Conservation (phyloP, 2,888 invertebrate species). For the Thelaira solivaga region DNA sequence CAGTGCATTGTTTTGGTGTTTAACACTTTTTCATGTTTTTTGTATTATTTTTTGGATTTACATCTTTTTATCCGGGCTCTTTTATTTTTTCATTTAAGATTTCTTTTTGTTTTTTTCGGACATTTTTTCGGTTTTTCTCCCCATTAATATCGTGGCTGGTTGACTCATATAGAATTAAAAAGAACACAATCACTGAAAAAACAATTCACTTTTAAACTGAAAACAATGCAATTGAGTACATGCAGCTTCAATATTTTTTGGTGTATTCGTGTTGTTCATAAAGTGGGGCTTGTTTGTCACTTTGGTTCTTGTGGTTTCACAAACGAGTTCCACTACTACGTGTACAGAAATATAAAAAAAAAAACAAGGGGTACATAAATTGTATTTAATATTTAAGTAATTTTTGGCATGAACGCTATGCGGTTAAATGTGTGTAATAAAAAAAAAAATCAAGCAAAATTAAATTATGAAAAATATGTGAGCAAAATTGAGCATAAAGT, state of each 20-base stretch:
- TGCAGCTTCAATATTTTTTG: neutral
- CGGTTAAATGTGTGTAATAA: constrained; percentile 56
- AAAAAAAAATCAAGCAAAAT: neutral
- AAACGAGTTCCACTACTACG: constrained; percentile 18
- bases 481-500: no score
- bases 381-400: constrained; percentile 22
- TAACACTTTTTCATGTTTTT: constrained; percentile 68
- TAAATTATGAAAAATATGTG: neutral
- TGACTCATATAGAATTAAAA: constrained; percentile 6
- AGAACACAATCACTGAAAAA: neutral
- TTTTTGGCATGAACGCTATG: constrained; percentile 51
- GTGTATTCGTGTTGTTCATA: constrained; percentile 8
- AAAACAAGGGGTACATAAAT: constrained; percentile 52
- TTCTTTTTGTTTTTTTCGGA: constrained; percentile 49
- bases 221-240: constrained; percentile 26
- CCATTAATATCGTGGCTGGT: constrained; percentile 57
- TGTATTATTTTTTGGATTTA: constrained; percentile 43
- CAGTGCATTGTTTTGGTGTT: constrained; percentile 64
- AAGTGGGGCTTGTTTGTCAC: constrained; percentile 61
- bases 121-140: constrained; percentile 58
- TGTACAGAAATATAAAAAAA: constrained; percentile 6
- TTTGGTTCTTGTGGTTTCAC: constrained; percentile 61
- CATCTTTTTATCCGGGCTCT: constrained; percentile 62
- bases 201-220: constrained; percentile 1
- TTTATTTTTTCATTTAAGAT: constrained; percentile 32